These are phyloP conservation scores for Brachionus sp. DNA, from an alignment of 1,140 invertebrate species.

Conservation along the genomic window DNA sequence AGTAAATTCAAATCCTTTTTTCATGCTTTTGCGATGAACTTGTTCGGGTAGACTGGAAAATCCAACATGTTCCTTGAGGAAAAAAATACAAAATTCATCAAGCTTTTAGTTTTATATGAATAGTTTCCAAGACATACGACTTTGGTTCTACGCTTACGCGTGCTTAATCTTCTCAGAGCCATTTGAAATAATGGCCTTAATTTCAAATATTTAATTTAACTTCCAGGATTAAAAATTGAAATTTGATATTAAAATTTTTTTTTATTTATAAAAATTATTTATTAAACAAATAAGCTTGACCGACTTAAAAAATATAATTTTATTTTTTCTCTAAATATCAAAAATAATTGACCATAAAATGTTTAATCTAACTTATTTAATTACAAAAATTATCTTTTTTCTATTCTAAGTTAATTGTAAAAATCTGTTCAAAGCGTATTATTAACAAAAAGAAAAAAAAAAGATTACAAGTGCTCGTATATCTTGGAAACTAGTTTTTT, in stretches of 20 bases:
- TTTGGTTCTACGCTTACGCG: constrained; percentile 36
- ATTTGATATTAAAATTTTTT: not conserved
- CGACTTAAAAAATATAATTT: not conserved
- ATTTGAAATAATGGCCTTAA: not conserved
- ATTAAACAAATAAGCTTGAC: constrained; percentile 36
- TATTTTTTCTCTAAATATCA: constrained; percentile 10
- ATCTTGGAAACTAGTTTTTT: constrained; percentile 33
- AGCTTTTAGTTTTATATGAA: not conserved
- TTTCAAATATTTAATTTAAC: not conserved
- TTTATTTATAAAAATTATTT: not conserved
- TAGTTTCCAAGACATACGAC: constrained; percentile 41
- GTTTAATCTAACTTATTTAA: not conserved
- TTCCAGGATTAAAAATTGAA: constrained; percentile 1
- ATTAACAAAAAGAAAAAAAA: not conserved
- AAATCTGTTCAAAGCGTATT: not conserved
- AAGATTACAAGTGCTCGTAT: constrained; percentile 9
- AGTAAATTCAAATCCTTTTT: constrained; percentile 97
- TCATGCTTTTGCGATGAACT: constrained; percentile 95
- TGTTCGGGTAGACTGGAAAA: constrained; percentile 98
- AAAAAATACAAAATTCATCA: not conserved
- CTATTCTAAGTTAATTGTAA: not conserved
- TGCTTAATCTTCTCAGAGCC: constrained; percentile 29
- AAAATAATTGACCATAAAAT: constrained; percentile 39
- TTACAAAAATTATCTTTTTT: constrained; percentile 24
- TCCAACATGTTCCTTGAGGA: constrained; percentile 61